These are phyloP conservation scores for Cerceris ruficornis DNA, from an alignment of 2,888 invertebrate species.

Conservation along the genomic window DNA sequence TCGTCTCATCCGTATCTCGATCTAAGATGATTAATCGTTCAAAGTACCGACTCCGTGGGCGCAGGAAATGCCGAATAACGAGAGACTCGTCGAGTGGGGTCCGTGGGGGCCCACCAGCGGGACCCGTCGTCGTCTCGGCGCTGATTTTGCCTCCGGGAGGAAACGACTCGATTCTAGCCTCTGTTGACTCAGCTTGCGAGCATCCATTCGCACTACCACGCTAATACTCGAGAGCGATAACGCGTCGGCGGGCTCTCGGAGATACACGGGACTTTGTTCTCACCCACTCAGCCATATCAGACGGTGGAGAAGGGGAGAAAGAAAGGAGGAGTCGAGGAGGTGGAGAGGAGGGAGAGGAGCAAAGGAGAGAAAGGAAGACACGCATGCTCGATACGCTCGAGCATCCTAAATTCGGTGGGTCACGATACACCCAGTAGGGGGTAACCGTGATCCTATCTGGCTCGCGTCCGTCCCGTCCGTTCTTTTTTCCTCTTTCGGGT, in stretches of 20 bases:
- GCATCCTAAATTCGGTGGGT: slow-evolving; percentile 39
- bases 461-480: not conserved
- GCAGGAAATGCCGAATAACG: too few species aligned
- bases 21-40: too few species aligned
- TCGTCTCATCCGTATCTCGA: too few species aligned
- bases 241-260: slow-evolving; percentile 27
- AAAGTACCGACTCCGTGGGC: too few species aligned
- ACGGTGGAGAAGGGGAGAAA: not conserved
- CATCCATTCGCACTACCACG: slow-evolving; percentile 53
- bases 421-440: slow-evolving; percentile 41
- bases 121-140: slow-evolving; percentile 19
- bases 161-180: slow-evolving; percentile 36
- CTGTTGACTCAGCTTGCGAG: slow-evolving; percentile 57
- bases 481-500: not conserved
- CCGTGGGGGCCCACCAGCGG: slow-evolving; percentile 29
- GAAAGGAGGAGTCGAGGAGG: not conserved
- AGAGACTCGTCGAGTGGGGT: not conserved
- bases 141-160: slow-evolving; percentile 28
- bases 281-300: slow-evolving; percentile 25
- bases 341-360: slow-evolving; percentile 6
- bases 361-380: not conserved
- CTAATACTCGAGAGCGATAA: slow-evolving; percentile 57
- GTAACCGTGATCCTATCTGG: slow-evolving; percentile 41
- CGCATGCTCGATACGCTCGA: not conserved
- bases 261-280: slow-evolving; percentile 63